A percentile compares a stretch with the other conserved stretches of the same genome.
Conservation (phyloP, 2,797 vertebrate species). For the Falco naumanni region DNA sequence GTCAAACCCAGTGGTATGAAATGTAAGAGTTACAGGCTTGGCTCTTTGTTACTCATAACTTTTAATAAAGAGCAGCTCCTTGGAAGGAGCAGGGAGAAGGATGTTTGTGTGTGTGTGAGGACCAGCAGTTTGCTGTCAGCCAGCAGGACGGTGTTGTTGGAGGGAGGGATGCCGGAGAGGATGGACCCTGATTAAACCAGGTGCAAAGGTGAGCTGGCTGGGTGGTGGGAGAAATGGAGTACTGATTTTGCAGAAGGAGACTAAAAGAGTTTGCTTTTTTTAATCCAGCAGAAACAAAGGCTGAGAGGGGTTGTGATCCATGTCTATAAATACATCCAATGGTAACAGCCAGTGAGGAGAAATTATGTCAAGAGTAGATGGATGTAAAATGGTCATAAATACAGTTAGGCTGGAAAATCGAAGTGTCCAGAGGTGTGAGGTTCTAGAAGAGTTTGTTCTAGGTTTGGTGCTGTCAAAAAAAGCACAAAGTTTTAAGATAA, state of each 20-base stretch:
- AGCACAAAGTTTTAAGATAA: background rate
- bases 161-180: background rate
- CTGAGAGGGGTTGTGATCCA: background rate
- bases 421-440: background rate
- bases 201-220: background rate
- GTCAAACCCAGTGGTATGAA: background rate
- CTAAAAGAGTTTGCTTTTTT: background rate
- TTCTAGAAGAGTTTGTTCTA: conserved; percentile 5
- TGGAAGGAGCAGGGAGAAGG: background rate
- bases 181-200: background rate
- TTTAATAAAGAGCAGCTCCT: background rate
- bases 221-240: background rate
- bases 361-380: background rate
- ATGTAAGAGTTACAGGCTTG: background rate
- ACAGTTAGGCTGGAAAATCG: background rate
- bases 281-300: background rate
- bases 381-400: background rate
- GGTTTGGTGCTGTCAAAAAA: conserved; percentile 2
- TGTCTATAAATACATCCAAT: background rate
- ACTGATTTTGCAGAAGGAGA: background rate
- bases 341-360: background rate
- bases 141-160: background rate
- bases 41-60: background rate
- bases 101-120: background rate
- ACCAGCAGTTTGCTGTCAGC: background rate